A percentile compares a stretch with the other conserved stretches of the same genome.
These are phyloP conservation scores for Exocentrus adspersus DNA, from an alignment of 2,888 invertebrate genomes.

Conservation along the genomic window DNA sequence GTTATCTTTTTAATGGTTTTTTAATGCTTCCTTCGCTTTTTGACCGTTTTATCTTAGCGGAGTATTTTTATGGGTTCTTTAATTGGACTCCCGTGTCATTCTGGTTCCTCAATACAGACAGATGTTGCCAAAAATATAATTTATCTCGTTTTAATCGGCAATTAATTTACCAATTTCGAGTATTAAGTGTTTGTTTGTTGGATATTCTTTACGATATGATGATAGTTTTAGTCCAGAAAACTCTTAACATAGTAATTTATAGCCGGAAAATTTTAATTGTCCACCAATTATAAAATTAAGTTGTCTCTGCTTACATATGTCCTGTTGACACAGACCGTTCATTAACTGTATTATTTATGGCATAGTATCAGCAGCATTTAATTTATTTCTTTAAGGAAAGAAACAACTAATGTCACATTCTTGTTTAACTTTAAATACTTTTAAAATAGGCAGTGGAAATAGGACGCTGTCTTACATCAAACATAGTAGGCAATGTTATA, in stretches of 20 bases:
- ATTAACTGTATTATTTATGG: too few relatives aligned
- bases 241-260: neutral
- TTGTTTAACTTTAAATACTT: too few relatives aligned
- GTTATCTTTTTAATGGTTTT: slow-evolving; percentile 13
- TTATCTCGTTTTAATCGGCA: neutral
- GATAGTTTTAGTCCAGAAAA: neutral
- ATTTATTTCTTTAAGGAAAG: too few relatives aligned
- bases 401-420: too few relatives aligned
- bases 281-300: neutral
- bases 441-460: too few relatives aligned
- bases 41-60: slow-evolving; percentile 5
- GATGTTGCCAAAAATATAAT: slow-evolving; percentile 1
- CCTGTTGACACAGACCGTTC: neutral
- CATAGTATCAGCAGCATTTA: too few relatives aligned
- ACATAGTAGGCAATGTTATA: too few relatives aligned
- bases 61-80: slow-evolving; percentile 5
- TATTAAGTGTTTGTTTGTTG: neutral
- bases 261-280: neutral
- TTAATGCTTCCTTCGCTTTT: slow-evolving; percentile 7
- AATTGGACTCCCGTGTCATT: slow-evolving; percentile 1
- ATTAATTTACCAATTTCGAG: neutral
- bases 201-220: neutral
- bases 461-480: too few relatives aligned
- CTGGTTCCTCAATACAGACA: neutral
- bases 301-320: neutral